Evolutionary conservation across 2,113 vertebrate genomes (phyloP), one percentile per base, ranked within the genome.

Genomic region (Meriones unguiculatus): DNA sequence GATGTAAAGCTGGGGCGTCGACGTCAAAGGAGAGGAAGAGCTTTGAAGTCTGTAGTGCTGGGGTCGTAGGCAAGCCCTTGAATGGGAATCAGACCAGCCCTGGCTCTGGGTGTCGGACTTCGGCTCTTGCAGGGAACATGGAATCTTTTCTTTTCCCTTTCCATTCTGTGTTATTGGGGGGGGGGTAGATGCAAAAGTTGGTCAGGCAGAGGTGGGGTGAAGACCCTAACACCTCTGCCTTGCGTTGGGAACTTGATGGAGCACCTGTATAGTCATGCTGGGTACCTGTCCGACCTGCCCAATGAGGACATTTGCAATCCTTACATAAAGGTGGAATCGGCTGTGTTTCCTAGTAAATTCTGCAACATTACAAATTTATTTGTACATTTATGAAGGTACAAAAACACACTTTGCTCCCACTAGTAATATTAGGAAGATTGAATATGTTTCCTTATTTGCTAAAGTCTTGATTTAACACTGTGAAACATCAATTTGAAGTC

Each of bases 361-460:
- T 90, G 35, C 54, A 69, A 65, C 52, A 93, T 87, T 57, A 69
- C 35, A 88, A 25, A 93, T 87, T 30, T 93, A 85, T 85, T 69
- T 91, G n/a, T 38, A n/a, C 84, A 41, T 30, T 96, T 92, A 78
- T 52, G 57, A 89, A 93, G 62, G 52, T 76, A 35, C 22, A 8
- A 59, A 82, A 64, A 64, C 82, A 57, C 46, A 64, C 54, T 80
- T 90, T 80, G 22, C 86, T 84, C 50, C 88, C 52, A 17, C 76
- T 77, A 38, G 77, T 90, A 92, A 94, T 65, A 64, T 52, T 76
- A 67, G 17, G 8, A 12, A 76, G 46, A 85, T 12, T 70, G 38
- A 88, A 14, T 90, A 10, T 28, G 88, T 75, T 54, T 76, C 35
- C 75, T 72, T 85, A 54, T 89, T 96, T 80, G 62, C 91, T 90